A percentile compares a stretch with the other conserved stretches of the same genome.
phyloP scores from a whole-genome alignment of 2,797 vertebrate genomes.

The Adrianichthys oophorus region DNA sequence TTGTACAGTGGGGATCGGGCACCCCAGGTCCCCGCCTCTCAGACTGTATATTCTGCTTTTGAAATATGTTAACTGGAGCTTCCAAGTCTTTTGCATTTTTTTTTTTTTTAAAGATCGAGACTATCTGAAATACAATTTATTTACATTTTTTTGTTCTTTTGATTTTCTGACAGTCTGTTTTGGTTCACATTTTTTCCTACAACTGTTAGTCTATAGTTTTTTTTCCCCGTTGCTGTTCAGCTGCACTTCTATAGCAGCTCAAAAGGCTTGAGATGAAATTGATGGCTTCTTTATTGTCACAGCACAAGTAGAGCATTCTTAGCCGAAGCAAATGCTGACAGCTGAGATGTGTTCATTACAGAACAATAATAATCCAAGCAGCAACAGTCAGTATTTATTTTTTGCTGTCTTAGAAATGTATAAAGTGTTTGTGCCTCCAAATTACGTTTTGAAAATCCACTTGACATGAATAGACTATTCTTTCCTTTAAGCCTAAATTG shows the following conservation, averaged over 20 bases:
- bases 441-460: constrained; percentile 27
- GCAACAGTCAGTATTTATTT: constrained; percentile 28
- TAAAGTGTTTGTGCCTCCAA: constrained; percentile 16
- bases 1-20: too few species aligned
- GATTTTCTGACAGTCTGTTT: constrained; percentile 12
- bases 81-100: too few species aligned
- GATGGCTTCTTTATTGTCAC: constrained; percentile 34
- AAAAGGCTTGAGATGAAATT: constrained; percentile 31
- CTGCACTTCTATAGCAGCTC: constrained; percentile 29
- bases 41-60: too few species aligned
- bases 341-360: constrained; percentile 29
- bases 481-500: constrained; percentile 14
- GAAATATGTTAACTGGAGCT: too few species aligned
- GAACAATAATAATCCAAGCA: constrained; percentile 30
- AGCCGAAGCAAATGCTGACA: constrained; percentile 20
- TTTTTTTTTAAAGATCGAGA: neutral
- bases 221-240: constrained; percentile 13
- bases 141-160: constrained; percentile 9
- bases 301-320: constrained; percentile 18
- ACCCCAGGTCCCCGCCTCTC: too few species aligned
- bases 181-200: constrained; percentile 14
- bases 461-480: constrained; percentile 19
- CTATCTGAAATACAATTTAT: neutral
- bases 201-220: constrained; percentile 4
- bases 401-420: constrained; percentile 14